phyloP scores from a whole-genome alignment of 2,888 invertebrate genomes.

The Prenolepis imparis region DNA sequence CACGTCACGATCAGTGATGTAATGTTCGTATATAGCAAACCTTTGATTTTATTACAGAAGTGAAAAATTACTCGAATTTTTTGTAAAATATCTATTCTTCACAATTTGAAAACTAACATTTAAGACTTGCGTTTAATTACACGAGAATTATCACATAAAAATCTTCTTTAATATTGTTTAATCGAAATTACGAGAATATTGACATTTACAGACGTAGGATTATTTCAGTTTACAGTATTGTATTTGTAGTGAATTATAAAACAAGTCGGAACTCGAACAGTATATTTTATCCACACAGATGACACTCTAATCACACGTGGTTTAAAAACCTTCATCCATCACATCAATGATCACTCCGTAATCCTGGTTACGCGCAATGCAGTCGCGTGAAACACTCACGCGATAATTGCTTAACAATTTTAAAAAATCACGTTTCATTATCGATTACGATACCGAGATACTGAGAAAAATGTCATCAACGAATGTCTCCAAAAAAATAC shows the following conservation, averaged over 20 bases:
- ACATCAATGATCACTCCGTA: constrained; percentile 33
- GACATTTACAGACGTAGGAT: neutral
- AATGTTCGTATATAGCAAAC: neutral
- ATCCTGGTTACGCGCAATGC: constrained; percentile 28
- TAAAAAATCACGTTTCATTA: neutral
- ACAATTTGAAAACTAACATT: neutral
- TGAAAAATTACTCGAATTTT: neutral
- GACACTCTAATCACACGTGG: constrained; percentile 36
- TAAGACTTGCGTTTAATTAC: neutral
- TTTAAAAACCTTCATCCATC: constrained; percentile 7
- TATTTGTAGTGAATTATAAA: neutral
- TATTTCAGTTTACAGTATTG: neutral
- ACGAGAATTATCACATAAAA: neutral
- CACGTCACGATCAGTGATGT: neutral
- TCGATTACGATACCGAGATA: neutral
- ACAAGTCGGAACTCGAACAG: neutral
- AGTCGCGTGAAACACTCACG: neutral
- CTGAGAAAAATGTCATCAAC: neutral
- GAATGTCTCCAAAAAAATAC: neutral
- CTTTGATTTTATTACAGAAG: neutral
- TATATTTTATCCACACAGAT: neutral
- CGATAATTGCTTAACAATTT: neutral
- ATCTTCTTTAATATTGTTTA: neutral
- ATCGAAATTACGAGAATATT: neutral
- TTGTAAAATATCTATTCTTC: neutral